Base-by-base conservation (phyloP, 92 coral and sea anemone genomes). In the Umimayanthus kanabou region DNA sequence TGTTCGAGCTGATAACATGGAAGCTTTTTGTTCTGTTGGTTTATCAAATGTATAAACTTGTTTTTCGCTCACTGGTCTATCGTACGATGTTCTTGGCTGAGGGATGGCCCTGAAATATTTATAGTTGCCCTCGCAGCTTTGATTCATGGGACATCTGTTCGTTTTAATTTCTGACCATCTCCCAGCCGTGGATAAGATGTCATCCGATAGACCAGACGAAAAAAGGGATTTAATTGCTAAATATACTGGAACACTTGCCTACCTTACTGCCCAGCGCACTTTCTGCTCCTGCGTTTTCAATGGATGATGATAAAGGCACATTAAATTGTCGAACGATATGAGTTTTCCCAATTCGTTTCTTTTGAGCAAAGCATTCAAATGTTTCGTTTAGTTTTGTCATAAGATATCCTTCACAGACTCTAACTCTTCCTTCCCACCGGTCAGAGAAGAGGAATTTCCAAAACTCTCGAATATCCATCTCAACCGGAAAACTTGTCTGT, bases 381-480 rank as follows among this genome's bases (percentile, higher is more conserved):
- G 93, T 89, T 57, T 89, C 95, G 23, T 85, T 79, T 57, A 94
- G 71, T 84, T 85, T 93, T 39, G 84, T 88, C 95, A 91, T 89
- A 15, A 91, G 88, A 6, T 90, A 93, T 16, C 98, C 98, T 18
- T 94, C 95, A 28, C 98, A 94, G 4, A 94, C 92, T 69, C 98
- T 81, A 23, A 94, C 47, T 39, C 98, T 89, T 65, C 97, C 95
- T 80, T 76, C 85, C 96, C 96, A 94, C 4, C 10, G 39, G 11
- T 79, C 29, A 9, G 83, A 87, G 43, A 81, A 85, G 39, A 88
- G 89, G 71, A 89, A 94, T 76, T 91, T 76, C 95, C 94, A 94
- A 78, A 94, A 94, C 76, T 94, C 93, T 11, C 64, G 49, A 14
- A 79, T 43, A 42, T 91, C 92, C 94, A 94, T 73, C 16, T 89